These are phyloP conservation scores for Platycheirus albimanus DNA, from an alignment of 2,888 invertebrate genomes.

Conservation along the genomic window DNA sequence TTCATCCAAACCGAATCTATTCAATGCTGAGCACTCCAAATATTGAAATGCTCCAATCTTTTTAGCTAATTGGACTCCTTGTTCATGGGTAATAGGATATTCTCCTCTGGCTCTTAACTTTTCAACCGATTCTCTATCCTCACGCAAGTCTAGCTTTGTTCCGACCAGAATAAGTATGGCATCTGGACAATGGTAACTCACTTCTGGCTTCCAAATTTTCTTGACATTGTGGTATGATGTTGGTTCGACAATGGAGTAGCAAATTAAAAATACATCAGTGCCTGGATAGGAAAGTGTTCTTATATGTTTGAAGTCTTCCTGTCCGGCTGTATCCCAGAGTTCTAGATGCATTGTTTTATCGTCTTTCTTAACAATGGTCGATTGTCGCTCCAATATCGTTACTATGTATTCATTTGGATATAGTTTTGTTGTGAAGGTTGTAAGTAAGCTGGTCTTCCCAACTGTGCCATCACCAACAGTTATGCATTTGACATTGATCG, in stretches of 20 bases:
- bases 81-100: slow-evolving; percentile 81
- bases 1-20: not conserved
- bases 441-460: slow-evolving; percentile 81
- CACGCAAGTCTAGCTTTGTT: slow-evolving; percentile 80
- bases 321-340: slow-evolving; percentile 81
- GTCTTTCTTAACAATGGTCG: too few relatives aligned
- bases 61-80: slow-evolving; percentile 71
- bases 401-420: slow-evolving; percentile 81
- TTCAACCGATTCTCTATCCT: too few relatives aligned
- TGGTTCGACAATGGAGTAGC: slow-evolving; percentile 81
- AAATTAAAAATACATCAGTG: slow-evolving; percentile 81
- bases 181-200: slow-evolving; percentile 81
- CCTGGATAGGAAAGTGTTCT: slow-evolving; percentile 80
- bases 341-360: slow-evolving; percentile 81
- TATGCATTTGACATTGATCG: slow-evolving; percentile 78
- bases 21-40: not conserved
- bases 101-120: slow-evolving; percentile 80
- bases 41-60: not conserved
- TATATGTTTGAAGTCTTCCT: slow-evolving; percentile 81
- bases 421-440: slow-evolving; percentile 81
- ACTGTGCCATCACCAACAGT: slow-evolving; percentile 82
- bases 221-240: slow-evolving; percentile 81
- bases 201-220: slow-evolving; percentile 81
- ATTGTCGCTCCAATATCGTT: slow-evolving; percentile 80
- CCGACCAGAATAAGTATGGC: slow-evolving; percentile 81